Conservation (phyloP, 2,797 vertebrate genomes). For the Enteromius radiatus region DNA sequence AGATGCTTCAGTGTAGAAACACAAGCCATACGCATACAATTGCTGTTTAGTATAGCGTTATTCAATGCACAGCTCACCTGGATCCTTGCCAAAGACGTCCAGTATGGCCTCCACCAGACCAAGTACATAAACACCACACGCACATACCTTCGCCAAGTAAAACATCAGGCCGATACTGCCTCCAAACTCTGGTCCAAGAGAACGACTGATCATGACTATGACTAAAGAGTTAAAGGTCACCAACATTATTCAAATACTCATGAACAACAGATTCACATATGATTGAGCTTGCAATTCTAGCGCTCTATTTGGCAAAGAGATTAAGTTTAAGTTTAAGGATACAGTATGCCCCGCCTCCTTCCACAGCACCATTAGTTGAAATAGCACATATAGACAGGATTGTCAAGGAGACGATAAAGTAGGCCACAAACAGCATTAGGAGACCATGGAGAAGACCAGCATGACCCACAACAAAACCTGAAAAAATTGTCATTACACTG, state of each 20-base stretch:
- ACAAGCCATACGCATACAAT: neutral
- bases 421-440: constrained; percentile 88
- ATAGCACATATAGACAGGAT: constrained; percentile 92
- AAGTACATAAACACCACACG: constrained; percentile 89
- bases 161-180: constrained; percentile 95
- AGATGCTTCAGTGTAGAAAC: neutral
- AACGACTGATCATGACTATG: constrained; percentile 92
- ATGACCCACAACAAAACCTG: constrained; percentile 89
- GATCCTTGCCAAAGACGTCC: constrained; percentile 83
- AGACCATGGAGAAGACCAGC: constrained; percentile 88
- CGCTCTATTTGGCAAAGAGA: neutral
- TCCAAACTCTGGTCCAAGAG: constrained; percentile 91
- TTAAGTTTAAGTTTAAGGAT: constrained; percentile 82
- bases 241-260: neutral
- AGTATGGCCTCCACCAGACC: constrained; percentile 90
- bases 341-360: constrained; percentile 92
- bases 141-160: constrained; percentile 90
- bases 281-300: neutral
- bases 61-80: constrained; percentile 70
- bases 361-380: constrained; percentile 91
- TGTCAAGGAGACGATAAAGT: constrained; percentile 87
- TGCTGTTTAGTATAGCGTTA: neutral
- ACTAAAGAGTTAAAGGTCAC: constrained; percentile 10
- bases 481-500: constrained; percentile 7
- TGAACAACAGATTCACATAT: neutral